Percentiles rank a stretch among this genome's conserved stretches.
phyloP scores from a whole-genome alignment of 2,113 vertebrate genomes.

The Struthidea cinerea region DNA sequence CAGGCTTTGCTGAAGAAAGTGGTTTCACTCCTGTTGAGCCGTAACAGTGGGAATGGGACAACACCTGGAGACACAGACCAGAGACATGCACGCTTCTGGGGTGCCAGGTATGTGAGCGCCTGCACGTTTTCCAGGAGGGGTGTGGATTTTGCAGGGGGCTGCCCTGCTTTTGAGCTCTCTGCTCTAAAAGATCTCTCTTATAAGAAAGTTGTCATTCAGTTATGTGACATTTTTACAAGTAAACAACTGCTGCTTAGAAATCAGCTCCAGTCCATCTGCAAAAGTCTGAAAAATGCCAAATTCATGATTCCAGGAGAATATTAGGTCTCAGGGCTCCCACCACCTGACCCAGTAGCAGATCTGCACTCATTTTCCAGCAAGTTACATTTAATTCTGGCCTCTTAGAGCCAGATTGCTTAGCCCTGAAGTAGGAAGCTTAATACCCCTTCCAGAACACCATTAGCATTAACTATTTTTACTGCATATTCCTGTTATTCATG shows the following conservation, averaged over 20 bases:
- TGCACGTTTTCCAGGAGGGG: fast-evolving
- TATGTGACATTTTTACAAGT: not conserved
- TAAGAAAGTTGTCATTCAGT: not conserved
- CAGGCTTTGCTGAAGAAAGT: not conserved
- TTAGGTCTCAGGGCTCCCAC: not conserved
- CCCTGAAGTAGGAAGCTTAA: not conserved
- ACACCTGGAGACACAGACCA: not conserved
- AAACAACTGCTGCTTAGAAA: not conserved
- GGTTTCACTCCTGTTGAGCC: not conserved
- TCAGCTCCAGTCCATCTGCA: not conserved
- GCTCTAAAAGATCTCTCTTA: not conserved
- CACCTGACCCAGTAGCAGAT: conserved; percentile 15
- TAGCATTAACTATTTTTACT: not conserved
- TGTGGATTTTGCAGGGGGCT: not conserved
- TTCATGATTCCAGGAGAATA: not conserved
- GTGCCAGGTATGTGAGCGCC: not conserved
- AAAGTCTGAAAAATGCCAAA: not conserved
- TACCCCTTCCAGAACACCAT: not conserved
- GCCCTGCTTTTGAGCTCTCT: not conserved
- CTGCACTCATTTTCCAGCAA: not conserved
- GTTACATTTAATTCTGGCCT: not conserved
- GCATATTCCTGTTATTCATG: not conserved
- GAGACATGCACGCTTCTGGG: not conserved
- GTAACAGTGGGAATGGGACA: not conserved
- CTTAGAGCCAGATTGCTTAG: not conserved